These are phyloP conservation scores for Caenorhabditis becei DNA, from an alignment of 2,888 invertebrate genomes.

Conservation along the genomic window DNA sequence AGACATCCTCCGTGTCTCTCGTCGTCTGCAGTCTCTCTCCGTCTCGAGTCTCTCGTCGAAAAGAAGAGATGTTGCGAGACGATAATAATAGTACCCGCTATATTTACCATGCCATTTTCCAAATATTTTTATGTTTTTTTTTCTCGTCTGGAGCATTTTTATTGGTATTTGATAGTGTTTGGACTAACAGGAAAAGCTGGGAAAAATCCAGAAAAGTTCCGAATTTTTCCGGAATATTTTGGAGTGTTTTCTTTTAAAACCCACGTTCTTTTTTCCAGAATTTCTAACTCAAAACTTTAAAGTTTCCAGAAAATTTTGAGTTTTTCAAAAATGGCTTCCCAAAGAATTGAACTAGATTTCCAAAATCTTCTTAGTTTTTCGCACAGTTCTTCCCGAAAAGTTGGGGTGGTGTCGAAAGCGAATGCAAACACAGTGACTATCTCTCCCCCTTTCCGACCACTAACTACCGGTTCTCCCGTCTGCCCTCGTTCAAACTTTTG, in stretches of 20 bases:
- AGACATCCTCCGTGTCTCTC: neutral
- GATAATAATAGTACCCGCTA: neutral
- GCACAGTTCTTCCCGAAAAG: neutral
- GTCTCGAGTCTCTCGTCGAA: neutral
- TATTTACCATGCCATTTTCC: neutral
- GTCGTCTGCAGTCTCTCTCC: neutral
- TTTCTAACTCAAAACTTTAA: too few species aligned
- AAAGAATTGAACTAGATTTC: too few species aligned
- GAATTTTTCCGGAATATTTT: too few species aligned
- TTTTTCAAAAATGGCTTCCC: too few species aligned
- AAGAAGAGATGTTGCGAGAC: constrained; percentile 1
- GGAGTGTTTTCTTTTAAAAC: too few species aligned
- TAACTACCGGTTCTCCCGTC: neutral
- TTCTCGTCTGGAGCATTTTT: too few species aligned
- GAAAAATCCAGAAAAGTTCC: too few species aligned
- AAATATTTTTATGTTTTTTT: too few species aligned
- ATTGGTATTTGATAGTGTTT: too few species aligned
- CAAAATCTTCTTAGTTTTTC: neutral
- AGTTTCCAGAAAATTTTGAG: too few species aligned
- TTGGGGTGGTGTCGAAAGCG: neutral
- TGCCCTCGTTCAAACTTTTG: constrained; percentile 4
- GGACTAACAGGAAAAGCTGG: too few species aligned
- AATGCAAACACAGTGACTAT: constrained; percentile 1
- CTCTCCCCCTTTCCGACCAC: neutral
- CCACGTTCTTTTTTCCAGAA: too few species aligned